Evolutionary conservation across 1,140 invertebrate genomes (phyloP), one percentile per base, ranked within the genome.

Genomic region (Antheraea mylitta): DNA sequence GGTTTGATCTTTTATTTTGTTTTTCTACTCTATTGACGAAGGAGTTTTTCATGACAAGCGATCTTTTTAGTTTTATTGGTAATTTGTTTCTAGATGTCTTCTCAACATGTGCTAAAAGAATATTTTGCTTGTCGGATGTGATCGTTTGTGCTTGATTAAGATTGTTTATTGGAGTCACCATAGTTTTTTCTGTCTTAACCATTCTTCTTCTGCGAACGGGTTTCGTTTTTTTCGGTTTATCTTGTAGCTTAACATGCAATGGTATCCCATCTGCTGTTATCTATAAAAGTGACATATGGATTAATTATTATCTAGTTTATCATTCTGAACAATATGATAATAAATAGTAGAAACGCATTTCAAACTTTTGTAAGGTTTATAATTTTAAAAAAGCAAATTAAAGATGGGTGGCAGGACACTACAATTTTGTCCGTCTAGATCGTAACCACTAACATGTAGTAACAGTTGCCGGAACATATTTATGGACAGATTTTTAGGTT

Each of bases 151-250:
- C 45, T 53, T 53, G 45, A 53, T 53, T 53, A 53, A 1, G 13
- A 53, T 16, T 13, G 13, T 53, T 53, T 9, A 13, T 6, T 8
- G 69, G 68, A 4, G 69, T 36, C 19, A 66, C 69, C 36, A 81
- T 64, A 48, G 73, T 80, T 70, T 76, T 80, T 0, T 75, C 22
- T 59, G 60, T 76, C 69, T 64, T 78, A 30, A 42, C 38, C 38
- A 42, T 42, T 42, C 11, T 42, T 42, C 74, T 58, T 66, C 77
- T 79, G 22, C 67, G 72, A n/a, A 63, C 13, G 61, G 66, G 73
- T 69, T 79, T 85, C 18, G 53, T 18, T 70, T 81, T 81, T n/a
- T 76, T 75, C 53, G 45, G 22, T 70, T 58, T 62, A 22, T 30
- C 7, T 58, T 75, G 58, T 36, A 53, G 2, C 45, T 63, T 74